These are phyloP conservation scores for Anodontia alba DNA, from an alignment of 2,888 invertebrate species.

Conservation along the genomic window DNA sequence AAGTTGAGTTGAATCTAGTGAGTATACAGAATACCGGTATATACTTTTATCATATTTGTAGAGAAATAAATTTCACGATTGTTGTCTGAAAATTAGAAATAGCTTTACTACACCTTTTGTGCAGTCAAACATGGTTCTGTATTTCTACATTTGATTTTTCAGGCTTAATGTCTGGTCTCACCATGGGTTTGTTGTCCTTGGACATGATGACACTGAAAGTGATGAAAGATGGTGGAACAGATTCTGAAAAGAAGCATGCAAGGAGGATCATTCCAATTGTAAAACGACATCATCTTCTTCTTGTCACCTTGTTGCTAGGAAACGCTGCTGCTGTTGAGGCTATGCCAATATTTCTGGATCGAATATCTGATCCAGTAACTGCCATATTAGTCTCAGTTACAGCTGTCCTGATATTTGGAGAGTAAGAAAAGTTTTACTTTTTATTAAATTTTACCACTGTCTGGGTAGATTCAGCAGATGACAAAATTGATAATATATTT, in stretches of 20 bases:
- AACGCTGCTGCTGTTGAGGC: slow-evolving; percentile 84
- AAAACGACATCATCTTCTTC: slow-evolving; percentile 81
- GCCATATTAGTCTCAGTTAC: slow-evolving; percentile 83
- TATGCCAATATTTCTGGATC: slow-evolving; percentile 84
- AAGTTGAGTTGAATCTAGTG: too few species aligned
- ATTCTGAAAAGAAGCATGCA: slow-evolving; percentile 80
- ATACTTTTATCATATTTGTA: too few species aligned
- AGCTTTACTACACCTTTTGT: too few species aligned
- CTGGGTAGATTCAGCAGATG: too few species aligned
- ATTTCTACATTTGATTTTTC: slow-evolving; percentile 36
- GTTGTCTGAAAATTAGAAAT: too few species aligned
- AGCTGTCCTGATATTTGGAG: slow-evolving; percentile 84
- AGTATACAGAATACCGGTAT: too few species aligned
- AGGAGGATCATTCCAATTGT: slow-evolving; percentile 81
- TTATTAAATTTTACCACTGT: too few species aligned
- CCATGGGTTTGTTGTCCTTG: slow-evolving; percentile 83
- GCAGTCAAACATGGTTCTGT: too few species aligned
- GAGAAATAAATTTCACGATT: too few species aligned
- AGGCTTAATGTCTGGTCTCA: slow-evolving; percentile 85
- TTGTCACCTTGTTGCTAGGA: slow-evolving; percentile 83
- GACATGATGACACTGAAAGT: slow-evolving; percentile 81
- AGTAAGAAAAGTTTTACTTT: slow-evolving; percentile 78
- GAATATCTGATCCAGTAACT: slow-evolving; percentile 81
- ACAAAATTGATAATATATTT: too few species aligned
- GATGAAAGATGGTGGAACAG: slow-evolving; percentile 80